Percentiles rank a stretch among this genome's conserved stretches.
Evolutionary conservation across 2,113 vertebrate genomes (phyloP).

Genomic region (Toxotes jaculatrix): DNA sequence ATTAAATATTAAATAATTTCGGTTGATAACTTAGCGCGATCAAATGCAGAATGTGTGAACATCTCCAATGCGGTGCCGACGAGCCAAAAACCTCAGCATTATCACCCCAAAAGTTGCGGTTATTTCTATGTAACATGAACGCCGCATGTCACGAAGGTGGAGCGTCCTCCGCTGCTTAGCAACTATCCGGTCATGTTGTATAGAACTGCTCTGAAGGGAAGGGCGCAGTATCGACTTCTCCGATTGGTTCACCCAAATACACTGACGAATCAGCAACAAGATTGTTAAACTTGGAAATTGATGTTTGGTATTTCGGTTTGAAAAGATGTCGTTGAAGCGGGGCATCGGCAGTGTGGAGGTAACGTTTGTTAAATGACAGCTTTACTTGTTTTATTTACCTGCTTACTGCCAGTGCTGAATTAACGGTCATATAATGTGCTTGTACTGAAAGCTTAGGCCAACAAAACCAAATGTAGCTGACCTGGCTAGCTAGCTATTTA

Average conservation of each 20-base stretch:
- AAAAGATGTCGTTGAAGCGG: constrained; percentile 81
- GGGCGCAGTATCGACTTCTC: constrained; percentile 21
- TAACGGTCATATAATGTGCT: fast-evolving
- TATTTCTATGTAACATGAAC: not conserved
- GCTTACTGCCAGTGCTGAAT: too few relatives aligned
- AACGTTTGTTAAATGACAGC: not conserved
- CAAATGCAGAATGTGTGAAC: not conserved
- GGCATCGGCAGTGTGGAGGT: constrained; percentile 81
- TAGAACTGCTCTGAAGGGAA: not conserved
- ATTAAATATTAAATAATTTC: not conserved
- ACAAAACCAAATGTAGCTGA: not conserved
- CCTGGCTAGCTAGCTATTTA: constrained; percentile 34
- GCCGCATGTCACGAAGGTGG: constrained; percentile 6
- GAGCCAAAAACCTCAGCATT: fast-evolving
- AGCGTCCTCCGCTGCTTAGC: constrained; percentile 74
- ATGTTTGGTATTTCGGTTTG: constrained; percentile 52
- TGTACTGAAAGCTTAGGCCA: not conserved
- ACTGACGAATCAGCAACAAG: constrained; percentile 64
- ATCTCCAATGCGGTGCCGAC: too few relatives aligned
- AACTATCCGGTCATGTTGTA: constrained; percentile 48
- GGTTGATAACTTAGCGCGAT: fast-evolving
- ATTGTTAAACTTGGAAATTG: constrained; percentile 44
- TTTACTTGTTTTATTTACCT: not conserved
- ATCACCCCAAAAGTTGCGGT: not conserved
- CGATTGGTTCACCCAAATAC: constrained; percentile 61